These are phyloP conservation scores for Pimpla rufipes DNA, from an alignment of 2,888 invertebrate species.

Conservation along the genomic window DNA sequence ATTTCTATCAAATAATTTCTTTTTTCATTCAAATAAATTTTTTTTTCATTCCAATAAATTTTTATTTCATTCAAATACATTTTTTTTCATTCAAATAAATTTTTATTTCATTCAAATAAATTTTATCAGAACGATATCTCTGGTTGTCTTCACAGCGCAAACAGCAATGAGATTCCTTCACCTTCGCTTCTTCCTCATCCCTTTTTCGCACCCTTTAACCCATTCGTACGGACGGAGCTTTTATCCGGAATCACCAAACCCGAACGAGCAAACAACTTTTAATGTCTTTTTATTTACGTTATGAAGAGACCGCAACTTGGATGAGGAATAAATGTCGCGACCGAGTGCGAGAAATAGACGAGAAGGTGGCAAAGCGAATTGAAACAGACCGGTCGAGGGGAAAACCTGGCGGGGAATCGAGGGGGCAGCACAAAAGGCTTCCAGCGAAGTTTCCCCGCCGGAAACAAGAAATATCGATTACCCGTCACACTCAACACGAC, in stretches of 20 bases:
- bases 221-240: not conserved
- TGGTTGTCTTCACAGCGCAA: not conserved
- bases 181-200: not conserved
- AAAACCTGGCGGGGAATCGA: not conserved
- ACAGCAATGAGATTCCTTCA: not conserved
- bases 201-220: not conserved
- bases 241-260: not conserved
- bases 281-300: conserved; percentile 5
- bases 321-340: not conserved
- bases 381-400: not conserved
- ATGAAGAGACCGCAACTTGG: not conserved
- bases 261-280: not conserved
- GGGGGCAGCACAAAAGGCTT: not conserved
- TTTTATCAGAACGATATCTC: too few relatives aligned
- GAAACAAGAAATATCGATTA: not conserved
- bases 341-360: too few relatives aligned
- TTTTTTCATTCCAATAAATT: too few relatives aligned
- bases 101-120: too few relatives aligned
- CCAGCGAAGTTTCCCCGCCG: not conserved
- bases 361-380: not conserved
- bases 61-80: too few relatives aligned
- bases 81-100: too few relatives aligned
- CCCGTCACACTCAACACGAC: not conserved
- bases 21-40: too few relatives aligned
- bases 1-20: too few relatives aligned